These are phyloP conservation scores for Leptinotarsa tumamoca DNA, from an alignment of 2,888 invertebrate genomes.

Conservation along the genomic window DNA sequence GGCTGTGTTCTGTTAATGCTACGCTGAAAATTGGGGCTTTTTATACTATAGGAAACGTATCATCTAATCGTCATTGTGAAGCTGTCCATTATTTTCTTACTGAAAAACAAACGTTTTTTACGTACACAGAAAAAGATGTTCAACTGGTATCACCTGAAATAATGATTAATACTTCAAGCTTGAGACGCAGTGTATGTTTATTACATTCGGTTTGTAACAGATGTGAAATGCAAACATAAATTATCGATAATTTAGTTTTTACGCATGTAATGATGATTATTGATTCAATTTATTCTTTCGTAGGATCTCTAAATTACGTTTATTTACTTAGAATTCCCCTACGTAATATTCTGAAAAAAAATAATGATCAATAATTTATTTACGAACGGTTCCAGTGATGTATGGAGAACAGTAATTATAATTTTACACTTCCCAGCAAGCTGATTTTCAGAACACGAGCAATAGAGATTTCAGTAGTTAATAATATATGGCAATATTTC, in stretches of 20 bases:
- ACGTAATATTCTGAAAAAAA: slow-evolving; percentile 5
- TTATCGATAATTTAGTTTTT: not conserved
- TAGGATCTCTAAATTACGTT: not conserved
- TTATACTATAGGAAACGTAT: too few relatives aligned
- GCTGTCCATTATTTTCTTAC: too few relatives aligned
- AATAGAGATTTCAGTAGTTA: not conserved
- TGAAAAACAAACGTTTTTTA: too few relatives aligned
- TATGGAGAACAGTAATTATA: not conserved
- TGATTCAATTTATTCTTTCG: not conserved
- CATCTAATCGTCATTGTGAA: too few relatives aligned
- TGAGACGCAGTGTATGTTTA: not conserved
- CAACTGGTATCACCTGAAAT: too few relatives aligned
- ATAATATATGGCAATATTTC: not conserved
- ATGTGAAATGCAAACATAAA: not conserved
- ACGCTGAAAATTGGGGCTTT: too few relatives aligned
- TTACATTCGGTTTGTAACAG: not conserved
- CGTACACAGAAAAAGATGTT: too few relatives aligned
- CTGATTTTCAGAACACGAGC: not conserved
- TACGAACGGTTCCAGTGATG: not conserved
- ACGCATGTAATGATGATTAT: slow-evolving; percentile 4
- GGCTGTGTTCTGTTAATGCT: too few relatives aligned
- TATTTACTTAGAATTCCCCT: not conserved
- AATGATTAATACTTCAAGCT: too few relatives aligned
- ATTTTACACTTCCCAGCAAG: not conserved
- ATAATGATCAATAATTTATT: not conserved